Evolutionary conservation across 2,113 vertebrate species (phyloP).

Genomic region (Pseudopodoces humilis): DNA sequence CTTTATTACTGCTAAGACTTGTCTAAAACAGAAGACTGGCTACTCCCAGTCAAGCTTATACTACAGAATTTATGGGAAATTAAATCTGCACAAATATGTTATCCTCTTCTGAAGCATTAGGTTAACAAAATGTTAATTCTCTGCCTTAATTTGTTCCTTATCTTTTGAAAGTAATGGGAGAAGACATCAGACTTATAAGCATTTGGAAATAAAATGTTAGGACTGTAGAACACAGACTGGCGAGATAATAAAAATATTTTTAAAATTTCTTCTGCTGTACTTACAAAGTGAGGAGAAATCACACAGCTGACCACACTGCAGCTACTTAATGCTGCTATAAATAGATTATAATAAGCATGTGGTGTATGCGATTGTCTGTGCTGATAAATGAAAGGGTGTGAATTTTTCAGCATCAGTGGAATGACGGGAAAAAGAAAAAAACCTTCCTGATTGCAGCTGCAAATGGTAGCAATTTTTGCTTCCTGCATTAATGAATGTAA

Average conservation of each 20-base stretch:
- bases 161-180: background rate
- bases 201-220: background rate
- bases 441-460: conserved; percentile 30
- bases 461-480: conserved; percentile 39
- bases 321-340: conserved; percentile 23
- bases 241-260: background rate
- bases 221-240: background rate
- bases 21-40: background rate
- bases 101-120: background rate
- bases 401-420: conserved; percentile 9
- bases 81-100: background rate
- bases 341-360: conserved; percentile 36
- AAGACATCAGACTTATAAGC: background rate
- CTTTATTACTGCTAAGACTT: background rate
- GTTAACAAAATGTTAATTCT: background rate
- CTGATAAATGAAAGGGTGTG: conserved; percentile 26
- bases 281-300: conserved; percentile 2
- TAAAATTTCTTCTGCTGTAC: background rate
- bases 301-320: conserved; percentile 24
- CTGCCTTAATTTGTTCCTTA: background rate
- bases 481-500: conserved; percentile 36
- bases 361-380: conserved; percentile 1
- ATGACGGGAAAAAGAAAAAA: background rate
- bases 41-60: background rate
- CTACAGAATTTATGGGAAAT: background rate